These are phyloP conservation scores for Tachina grossa DNA, from an alignment of 2,888 invertebrate species.

Conservation along the genomic window DNA sequence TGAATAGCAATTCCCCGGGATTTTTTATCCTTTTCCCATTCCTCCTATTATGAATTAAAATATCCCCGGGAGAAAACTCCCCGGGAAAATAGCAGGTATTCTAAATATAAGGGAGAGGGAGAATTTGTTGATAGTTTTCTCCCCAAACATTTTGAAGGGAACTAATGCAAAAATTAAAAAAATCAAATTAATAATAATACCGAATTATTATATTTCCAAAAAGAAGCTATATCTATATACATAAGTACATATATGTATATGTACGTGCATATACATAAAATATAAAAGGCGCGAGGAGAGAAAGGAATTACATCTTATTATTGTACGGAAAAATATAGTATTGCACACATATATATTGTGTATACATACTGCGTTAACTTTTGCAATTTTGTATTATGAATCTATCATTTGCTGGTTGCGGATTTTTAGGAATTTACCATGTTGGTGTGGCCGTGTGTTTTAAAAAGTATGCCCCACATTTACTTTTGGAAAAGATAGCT, in stretches of 20 bases:
- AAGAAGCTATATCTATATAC: not conserved
- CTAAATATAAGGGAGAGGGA: too few species aligned
- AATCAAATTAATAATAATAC: too few species aligned
- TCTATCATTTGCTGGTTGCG: conserved; percentile 99
- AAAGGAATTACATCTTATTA: conserved; percentile 5
- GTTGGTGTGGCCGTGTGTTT: conserved; percentile 99
- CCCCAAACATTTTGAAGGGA: too few species aligned
- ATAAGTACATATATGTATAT: too few species aligned
- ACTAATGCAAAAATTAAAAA: too few species aligned
- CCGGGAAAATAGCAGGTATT: too few species aligned
- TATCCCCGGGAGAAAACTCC: too few species aligned
- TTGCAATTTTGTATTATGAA: conserved; percentile 87
- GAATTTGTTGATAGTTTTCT: too few species aligned
- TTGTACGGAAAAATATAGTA: not conserved
- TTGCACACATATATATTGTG: not conserved
- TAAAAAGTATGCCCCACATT: conserved; percentile 96
- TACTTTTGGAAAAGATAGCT: conserved; percentile 93
- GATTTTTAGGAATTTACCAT: conserved; percentile 99
- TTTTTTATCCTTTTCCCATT: too few species aligned
- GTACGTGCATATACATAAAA: not conserved
- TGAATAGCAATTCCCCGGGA: too few species aligned
- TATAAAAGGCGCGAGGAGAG: not conserved
- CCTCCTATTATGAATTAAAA: too few species aligned
- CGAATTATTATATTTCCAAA: too few species aligned
- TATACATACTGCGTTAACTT: not conserved